Base-by-base conservation (phyloP, 2,888 invertebrate genomes). In the Drosophila nr. medialis region DNA sequence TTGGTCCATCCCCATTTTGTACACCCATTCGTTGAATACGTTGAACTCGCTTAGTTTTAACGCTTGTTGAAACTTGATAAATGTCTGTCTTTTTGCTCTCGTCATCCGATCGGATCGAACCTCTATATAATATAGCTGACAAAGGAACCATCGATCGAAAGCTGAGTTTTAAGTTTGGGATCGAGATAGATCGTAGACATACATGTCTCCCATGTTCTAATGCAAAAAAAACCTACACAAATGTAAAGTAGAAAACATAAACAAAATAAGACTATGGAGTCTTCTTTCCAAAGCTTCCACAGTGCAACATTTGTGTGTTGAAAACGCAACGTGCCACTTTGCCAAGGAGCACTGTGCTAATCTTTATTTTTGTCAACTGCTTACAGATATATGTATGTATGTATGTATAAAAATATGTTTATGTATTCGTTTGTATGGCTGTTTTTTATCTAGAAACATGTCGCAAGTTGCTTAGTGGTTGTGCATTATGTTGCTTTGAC, bases 391-490 rank as follows among this genome's bases (percentile, higher is more conserved):
- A 4, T 15, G 5, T 15, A 30, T 24, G 24, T 15, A 30, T 24
- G 24, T 24, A 24, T n/a, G 8, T 15, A 30, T n/a, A 11, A 27
- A 10, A 27, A 27, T 4, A 18, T 18, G 18, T 49, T 21, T 21
- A 5, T 42, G 11, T 42, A 42, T 42, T 11, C 27, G 27, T 29
- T 29, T 24, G 21, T 69, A 29, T 5, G 7, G 48, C 3, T 40
- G 50, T 38, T 48, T 62, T 5, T 63, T 72, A 36, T 42, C 10
- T 10, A 7, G 3, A 4, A 30, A 27, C 40, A 48, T 56, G 48
- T 49, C 45, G 34, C 36, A 30, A 30, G 18, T 42, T 53, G 34
- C 42, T n/a, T 36, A 24, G 45, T 45, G 30, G 13, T 34, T 56
- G 50, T 48, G 32, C 27, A 48, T 50, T 27, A 18, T 38, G 2